Evolutionary conservation across 2,113 vertebrate species (phyloP), one percentile per base, ranked within the genome.

Genomic region (Columba janthina): DNA sequence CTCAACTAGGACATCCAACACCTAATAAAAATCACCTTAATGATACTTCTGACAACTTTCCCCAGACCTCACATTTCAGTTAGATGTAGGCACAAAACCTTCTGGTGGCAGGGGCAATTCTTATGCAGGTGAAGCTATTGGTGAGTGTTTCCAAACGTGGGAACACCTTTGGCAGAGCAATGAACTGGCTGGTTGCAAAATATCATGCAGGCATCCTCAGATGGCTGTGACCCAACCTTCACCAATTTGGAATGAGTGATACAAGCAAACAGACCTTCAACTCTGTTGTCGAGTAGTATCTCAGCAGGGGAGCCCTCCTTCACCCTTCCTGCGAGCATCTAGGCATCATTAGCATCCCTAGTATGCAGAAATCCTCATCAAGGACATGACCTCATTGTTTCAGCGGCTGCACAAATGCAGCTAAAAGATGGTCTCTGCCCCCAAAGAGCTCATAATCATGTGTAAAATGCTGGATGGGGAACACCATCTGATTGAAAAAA

Each of bases 391-490:
- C 89, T 94, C 94, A 89, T 26, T 89, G 83, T 60, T 97, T 71
- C 92, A 94, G 72, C 5, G 14, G 42, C 69, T 93, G 75, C 66
- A 93, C 29, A 90, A 93, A 89, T 42, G 73, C 34, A 91, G 38
- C 80, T 78, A 78, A 53, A 91, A 92, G 84, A 94, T 78, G 56
- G 86, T 75, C 69, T 94, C 80, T 96, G 48, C 66, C 48, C 89
- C 77, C 28, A 65, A 60, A 92, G 84, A 92, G 69, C 53, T 44
- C 38, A 64, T 93, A 95, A 96, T 91, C 76, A 87, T 48, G 61
- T 92, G 89, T 53, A 78, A 95, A 95, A 95, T 81, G 74, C 80
- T 93, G 91, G 89, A 86, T 22, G 44, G 91, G 91, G 93, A 96
- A 80, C 69, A 64, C 26, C 75, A 69, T 54, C 73, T 89, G 89